These are phyloP conservation scores for Hyaena hyaena DNA, from an alignment of 2,113 vertebrate species.

Conservation along the genomic window DNA sequence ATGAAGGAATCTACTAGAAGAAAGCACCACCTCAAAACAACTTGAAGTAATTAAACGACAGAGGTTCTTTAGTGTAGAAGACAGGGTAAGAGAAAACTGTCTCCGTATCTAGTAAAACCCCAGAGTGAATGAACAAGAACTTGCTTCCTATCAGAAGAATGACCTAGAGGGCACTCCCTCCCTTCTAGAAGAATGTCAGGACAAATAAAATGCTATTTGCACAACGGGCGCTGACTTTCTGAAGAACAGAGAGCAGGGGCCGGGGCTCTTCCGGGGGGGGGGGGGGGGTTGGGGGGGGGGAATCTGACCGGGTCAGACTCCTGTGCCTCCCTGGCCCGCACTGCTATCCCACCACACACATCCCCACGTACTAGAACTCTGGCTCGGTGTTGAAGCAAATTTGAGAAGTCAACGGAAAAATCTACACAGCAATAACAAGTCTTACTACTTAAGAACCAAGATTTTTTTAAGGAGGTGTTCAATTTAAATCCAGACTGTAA, in stretches of 20 bases:
- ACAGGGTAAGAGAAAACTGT: background rate
- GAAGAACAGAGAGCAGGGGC: background rate
- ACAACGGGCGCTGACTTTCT: background rate
- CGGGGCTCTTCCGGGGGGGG: background rate
- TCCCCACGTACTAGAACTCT: background rate
- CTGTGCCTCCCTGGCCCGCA: background rate
- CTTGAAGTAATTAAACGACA: background rate
- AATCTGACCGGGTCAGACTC: accelerated
- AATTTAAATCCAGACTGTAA: background rate
- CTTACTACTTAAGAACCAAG: background rate
- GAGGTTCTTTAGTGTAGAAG: background rate
- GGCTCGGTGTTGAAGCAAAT: background rate
- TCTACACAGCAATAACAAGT: background rate
- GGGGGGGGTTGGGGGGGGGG: accelerated
- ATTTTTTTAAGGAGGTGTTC: background rate
- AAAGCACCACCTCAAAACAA: background rate
- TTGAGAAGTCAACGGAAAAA: background rate
- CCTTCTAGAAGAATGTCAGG: background rate
- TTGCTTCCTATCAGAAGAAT: background rate
- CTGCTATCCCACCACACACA: background rate
- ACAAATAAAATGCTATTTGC: background rate
- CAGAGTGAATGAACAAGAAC: background rate
- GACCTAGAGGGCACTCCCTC: background rate
- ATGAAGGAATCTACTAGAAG: background rate
- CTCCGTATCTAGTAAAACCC: background rate